Conservation (phyloP, 2,113 vertebrate species). For the Pantherophis guttatus region DNA sequence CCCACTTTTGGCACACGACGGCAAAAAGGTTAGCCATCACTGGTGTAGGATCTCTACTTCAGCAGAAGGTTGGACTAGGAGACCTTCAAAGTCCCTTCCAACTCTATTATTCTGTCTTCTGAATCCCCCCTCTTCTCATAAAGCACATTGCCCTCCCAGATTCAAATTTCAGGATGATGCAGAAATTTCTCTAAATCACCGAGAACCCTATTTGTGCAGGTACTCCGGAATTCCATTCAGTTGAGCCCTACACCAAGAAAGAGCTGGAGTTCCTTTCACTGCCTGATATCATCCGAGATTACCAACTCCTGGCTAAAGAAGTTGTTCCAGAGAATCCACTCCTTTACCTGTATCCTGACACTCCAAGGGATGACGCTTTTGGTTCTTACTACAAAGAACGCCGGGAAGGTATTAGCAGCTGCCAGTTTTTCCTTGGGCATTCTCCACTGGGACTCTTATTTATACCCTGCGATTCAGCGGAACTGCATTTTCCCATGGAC, state of each 20-base stretch:
- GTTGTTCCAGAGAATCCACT: conserved; percentile 86
- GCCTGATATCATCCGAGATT: conserved; percentile 86
- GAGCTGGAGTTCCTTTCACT: conserved; percentile 84
- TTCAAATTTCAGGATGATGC: not conserved
- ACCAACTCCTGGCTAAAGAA: conserved; percentile 79
- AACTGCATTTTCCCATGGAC: not conserved
- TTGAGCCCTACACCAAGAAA: conserved; percentile 82
- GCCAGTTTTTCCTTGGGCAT: not conserved
- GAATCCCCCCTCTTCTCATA: not conserved
- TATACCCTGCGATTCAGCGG: not conserved
- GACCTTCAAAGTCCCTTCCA: not conserved
- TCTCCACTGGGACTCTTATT: not conserved
- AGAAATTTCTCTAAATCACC: not conserved
- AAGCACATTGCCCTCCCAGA: not conserved
- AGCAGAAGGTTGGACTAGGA: not conserved
- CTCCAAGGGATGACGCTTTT: conserved; percentile 81
- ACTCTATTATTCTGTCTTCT: not conserved
- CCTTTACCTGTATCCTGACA: conserved; percentile 83
- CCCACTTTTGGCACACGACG: too few species aligned
- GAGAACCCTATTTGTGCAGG: conserved; percentile 55
- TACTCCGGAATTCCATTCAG: conserved; percentile 67
- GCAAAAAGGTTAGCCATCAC: too few species aligned
- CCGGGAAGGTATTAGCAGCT: conserved; percentile 63
- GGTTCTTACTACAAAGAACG: conserved; percentile 79
- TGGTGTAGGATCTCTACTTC: not conserved